Evolutionary conservation across 2,888 invertebrate genomes (phyloP).

Genomic region (Phyllotreta striolata): DNA sequence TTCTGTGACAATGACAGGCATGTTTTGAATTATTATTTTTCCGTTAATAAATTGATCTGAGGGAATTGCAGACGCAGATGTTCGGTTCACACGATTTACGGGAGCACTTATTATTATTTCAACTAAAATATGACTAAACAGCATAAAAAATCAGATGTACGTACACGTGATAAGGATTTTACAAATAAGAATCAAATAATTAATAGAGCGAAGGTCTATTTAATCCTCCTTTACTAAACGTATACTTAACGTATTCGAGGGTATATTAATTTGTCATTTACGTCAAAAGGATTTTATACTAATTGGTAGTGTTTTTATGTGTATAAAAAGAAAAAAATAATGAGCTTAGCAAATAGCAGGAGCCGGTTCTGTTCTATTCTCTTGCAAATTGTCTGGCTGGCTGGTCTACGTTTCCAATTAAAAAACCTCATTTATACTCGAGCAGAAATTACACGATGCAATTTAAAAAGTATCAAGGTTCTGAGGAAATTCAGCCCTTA

Average conservation of each 20-base stretch:
- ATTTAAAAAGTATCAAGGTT: conserved; percentile 57
- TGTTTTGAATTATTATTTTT: conserved; percentile 56
- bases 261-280: too few relatives aligned
- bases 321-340: too few relatives aligned
- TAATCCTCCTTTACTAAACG: too few relatives aligned
- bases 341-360: too few relatives aligned
- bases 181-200: conserved; percentile 1
- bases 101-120: conserved; percentile 46
- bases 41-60: conserved; percentile 54
- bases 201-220: neutral
- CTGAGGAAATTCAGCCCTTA: conserved; percentile 54
- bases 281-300: too few relatives aligned
- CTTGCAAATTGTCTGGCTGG: too few relatives aligned
- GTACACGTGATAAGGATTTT: conserved; percentile 15
- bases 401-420: conserved; percentile 59
- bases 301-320: too few relatives aligned
- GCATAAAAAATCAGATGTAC: conserved; percentile 36
- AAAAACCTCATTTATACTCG: conserved; percentile 62
- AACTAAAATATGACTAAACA: conserved; percentile 52
- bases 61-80: conserved; percentile 50
- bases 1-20: conserved; percentile 57
- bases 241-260: too few relatives aligned
- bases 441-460: conserved; percentile 61
- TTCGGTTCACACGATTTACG: conserved; percentile 46
- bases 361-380: too few relatives aligned